Evolutionary conservation across 2,888 invertebrate genomes (phyloP), one percentile per base, ranked within the genome.

Genomic region (Mechanitis messenoides): DNA sequence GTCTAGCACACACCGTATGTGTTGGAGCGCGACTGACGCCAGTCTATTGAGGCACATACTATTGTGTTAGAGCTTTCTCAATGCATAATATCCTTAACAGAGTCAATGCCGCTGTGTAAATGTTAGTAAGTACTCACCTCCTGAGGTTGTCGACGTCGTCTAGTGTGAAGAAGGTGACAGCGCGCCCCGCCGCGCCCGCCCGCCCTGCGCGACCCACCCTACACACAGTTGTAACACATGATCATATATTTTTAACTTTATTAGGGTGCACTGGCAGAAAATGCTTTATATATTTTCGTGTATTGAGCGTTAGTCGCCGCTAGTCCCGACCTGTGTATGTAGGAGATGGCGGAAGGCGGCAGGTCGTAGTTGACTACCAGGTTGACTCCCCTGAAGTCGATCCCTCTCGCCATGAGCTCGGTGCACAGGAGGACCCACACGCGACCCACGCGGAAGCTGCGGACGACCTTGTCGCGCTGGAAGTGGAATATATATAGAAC

Each of bases 351-450:
- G 1, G 95, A 94, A 0, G 95, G 94, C 28, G 99, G 99, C 83
- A 99, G 97, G 90, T 99, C 99, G 80, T 98, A 99, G 91, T 99
- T 99, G 69, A 99, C 92, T 42, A 99, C 98, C 38, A 99, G 91
- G 90, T 97, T 98, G 55, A 99, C 97, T 1, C 97, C 97, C 74
- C 96, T 96, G 84, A 99, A 98, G 89, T 99, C 99, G 67, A 99
- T 95, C 68, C 99, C 99, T 69, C 99, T 93, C 0, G 97, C 96
- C 96, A 99, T 95, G 69, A 99, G 91, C 84, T 99, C 98, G 0
- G 99, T 99, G 84, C 98, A 98, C 71, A 99, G 96, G 60, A 99
- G 90, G 59, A 99, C 95, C 98, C 98, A 98, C 71, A 98, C 95
- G 81, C 95, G 94, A 0, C 98, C 98, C 78, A 95, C 93, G 54